Base-by-base conservation (phyloP, 2,113 vertebrate species). In the Dromaius novaehollandiae region DNA sequence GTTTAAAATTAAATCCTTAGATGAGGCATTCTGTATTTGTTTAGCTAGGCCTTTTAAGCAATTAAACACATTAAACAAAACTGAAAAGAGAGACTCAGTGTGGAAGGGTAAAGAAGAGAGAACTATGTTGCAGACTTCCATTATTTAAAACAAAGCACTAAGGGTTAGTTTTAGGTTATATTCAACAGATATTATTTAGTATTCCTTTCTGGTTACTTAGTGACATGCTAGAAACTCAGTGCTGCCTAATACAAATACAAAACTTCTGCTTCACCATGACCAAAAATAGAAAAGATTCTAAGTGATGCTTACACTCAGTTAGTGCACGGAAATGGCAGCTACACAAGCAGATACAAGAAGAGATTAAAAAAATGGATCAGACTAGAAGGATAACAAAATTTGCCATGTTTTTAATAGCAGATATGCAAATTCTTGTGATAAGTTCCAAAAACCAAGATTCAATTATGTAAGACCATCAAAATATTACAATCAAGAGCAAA, bases 201-300 rank as follows among this genome's bases (percentile, higher is more conserved):
- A 86, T 50, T 90, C 60, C 18, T 13, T 94, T 90, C 68, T 75
- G 20, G 55, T 86, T 88, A 86, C 86, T 94, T 81, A 90, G 60
- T 83, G 53, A 92, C 12, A 2, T 66, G 70, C 7, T 3, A 84
- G 79, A 89, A 93, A 93, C 81, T 87, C 86, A 88, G 63, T 44
- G 14, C 68, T 90, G 79, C 28, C 68, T 88, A 91, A 91, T n/a
- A 63, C 44, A 92, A 96, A 82, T 22, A 90, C 12, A 63, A 68
- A 96, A 75, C 64, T 83, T 91, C 28, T 55, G 74, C 34, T 42
- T 93, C 55, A 81, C 20, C 44, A 44, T 90, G 55, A 91, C 71
- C 90, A 96, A 94, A 96, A 89, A 91, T 46, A 90, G 88, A 69
- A 82, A 91, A 94, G 51, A 82, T 42, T 82, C 13, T 55, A 89